These are phyloP conservation scores for Gadopsis bispinosus DNA, from an alignment of 2,797 vertebrate species.

Conservation along the genomic window DNA sequence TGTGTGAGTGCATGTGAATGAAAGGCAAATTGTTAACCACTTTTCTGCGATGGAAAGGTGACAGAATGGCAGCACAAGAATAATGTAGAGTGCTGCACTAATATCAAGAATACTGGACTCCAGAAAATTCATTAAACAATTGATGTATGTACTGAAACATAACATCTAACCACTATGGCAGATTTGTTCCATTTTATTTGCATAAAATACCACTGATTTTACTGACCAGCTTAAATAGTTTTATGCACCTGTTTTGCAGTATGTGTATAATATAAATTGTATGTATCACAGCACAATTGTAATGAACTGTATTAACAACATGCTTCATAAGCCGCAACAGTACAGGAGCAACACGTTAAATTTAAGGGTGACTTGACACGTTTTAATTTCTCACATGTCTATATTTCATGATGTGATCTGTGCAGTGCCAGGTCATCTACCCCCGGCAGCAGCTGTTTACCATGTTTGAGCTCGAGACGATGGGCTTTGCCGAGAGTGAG, in stretches of 20 bases:
- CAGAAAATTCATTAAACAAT: background rate
- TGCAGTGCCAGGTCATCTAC: conserved; percentile 94
- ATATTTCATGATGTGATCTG: background rate
- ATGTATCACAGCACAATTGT: background rate
- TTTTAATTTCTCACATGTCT: background rate
- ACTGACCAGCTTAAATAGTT: no score
- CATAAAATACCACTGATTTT: background rate
- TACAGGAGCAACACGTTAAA: background rate
- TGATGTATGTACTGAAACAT: background rate
- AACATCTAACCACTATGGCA: background rate
- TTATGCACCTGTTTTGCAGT: background rate
- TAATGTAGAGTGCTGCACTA: background rate
- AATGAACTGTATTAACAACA: background rate
- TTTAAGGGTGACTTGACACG: background rate
- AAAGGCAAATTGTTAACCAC: background rate
- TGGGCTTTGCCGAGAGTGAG: conserved; percentile 91
- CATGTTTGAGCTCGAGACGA: conserved; percentile 92
- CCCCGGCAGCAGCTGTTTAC: conserved; percentile 95
- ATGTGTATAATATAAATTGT: background rate
- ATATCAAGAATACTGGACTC: background rate
- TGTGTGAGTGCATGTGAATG: no score
- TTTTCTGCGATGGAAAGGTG: conserved; percentile 6
- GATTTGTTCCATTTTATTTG: background rate
- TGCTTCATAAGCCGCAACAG: background rate
- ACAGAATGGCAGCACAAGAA: background rate